Evolutionary conservation across 2,888 invertebrate species (phyloP), one percentile per base, ranked within the genome.

Genomic region (Saturnia japonica): DNA sequence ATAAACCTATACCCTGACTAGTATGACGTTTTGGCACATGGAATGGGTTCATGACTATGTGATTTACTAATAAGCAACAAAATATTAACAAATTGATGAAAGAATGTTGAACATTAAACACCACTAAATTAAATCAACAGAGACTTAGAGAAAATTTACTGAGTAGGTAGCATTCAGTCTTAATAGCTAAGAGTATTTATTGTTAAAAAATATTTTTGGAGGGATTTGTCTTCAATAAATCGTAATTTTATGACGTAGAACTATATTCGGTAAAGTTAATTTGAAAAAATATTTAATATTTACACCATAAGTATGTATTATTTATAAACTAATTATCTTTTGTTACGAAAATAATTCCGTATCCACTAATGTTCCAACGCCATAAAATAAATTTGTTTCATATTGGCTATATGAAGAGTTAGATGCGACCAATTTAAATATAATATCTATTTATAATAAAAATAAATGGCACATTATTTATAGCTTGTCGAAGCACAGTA

Each of bases 171-270:
- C 85, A 83, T 88, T 92, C 91, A 93, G 93, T 93, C 93, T 93
- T 93, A 92, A 86, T 83, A 84, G 88, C 91, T 92, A 93, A 87
- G 83, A 90, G 85, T 90, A 90, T 88, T 89, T 90, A 90, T 88
- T 89, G 87, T 89, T 89, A 88, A 86, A 86, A 88, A 88, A 82
- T 88, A 87, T 88, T 76, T 88, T 81, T 93, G 93, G 93, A 93
- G 91, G 93, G 93, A 93, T 81, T 92, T 91, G 83, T 87, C 85
- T 85, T 89, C 76, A 87, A 88, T 86, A 85, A 87, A 86, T 87
- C 82, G 85, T 88, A 85, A 80, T 81, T 84, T 85, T 84, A 85
- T 80, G 81, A 83, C 78, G 82, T 89, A 88, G 84, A 86, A 81
- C 80, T 88, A 85, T 86, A 79, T 86, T 83, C 86, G 86, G 86